Percentiles rank a stretch among this genome's conserved stretches.
Conservation (phyloP, 2,797 vertebrate species). For the Syngnathus rostellatus region DNA sequence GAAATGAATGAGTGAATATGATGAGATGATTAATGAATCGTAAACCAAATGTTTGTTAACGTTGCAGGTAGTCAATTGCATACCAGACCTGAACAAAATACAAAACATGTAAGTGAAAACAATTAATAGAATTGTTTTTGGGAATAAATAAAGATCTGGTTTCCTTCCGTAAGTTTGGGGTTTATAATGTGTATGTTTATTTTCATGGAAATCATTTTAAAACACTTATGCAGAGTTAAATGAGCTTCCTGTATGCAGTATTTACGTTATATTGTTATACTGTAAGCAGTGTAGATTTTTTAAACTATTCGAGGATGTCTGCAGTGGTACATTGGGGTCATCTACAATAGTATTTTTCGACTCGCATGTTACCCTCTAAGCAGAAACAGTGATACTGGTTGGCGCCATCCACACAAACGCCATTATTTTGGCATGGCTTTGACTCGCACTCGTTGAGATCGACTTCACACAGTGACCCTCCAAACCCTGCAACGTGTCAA, state of each 20-base stretch:
- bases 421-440: conserved; percentile 67
- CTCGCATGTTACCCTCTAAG: conserved; percentile 57
- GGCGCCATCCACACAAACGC: conserved; percentile 55
- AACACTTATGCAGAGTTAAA: neutral
- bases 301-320: neutral
- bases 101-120: conserved; percentile 4
- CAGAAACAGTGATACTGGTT: conserved; percentile 70
- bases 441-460: conserved; percentile 70
- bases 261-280: neutral
- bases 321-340: neutral
- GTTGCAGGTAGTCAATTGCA: conserved; percentile 2
- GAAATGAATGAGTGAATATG: conserved; percentile 24
- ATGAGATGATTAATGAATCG: conserved; percentile 18
- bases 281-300: neutral
- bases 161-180: too few species aligned
- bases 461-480: conserved; percentile 66
- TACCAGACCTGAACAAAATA: neutral
- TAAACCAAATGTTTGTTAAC: conserved; percentile 28
- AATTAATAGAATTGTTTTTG: neutral
- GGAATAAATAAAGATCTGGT: too few species aligned
- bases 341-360: conserved; percentile 8
- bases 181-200: too few species aligned
- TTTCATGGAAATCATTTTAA: too few species aligned
- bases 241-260: neutral
- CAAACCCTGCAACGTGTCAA: conserved; percentile 58